Evolutionary conservation across 1,140 invertebrate species (phyloP).

Genomic region (Hylaeus volcanicus): DNA sequence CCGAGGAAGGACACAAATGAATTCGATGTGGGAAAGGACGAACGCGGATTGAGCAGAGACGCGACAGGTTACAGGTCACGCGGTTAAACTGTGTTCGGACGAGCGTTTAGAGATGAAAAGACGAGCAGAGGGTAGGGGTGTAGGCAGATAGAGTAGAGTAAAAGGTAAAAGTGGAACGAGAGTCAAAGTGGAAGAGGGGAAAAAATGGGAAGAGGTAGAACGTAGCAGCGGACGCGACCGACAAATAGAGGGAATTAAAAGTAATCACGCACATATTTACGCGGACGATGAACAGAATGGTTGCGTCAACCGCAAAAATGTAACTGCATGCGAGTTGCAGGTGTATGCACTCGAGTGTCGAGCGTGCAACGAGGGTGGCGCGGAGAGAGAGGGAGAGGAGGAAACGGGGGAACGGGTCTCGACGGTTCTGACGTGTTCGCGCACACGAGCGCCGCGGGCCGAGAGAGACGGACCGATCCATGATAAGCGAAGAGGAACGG

Average conservation of each 20-base stretch:
- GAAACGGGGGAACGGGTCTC: slow-evolving; percentile 2
- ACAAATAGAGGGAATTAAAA: slow-evolving; percentile 76
- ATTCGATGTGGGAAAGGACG: slow-evolving; percentile 30
- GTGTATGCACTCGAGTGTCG: slow-evolving; percentile 45
- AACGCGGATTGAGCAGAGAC: slow-evolving; percentile 53
- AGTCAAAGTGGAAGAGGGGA: neutral
- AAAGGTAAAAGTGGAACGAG: neutral
- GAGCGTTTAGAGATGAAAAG: slow-evolving; percentile 47
- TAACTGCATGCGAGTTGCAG: slow-evolving; percentile 66
- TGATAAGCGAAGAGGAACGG: slow-evolving; percentile 29
- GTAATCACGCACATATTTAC: slow-evolving; percentile 77
- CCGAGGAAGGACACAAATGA: neutral
- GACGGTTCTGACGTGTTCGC: neutral
- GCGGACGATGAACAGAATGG: slow-evolving; percentile 63
- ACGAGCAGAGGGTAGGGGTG: neutral
- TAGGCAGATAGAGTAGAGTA: neutral
- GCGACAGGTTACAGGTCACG: slow-evolving; percentile 59
- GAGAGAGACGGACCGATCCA: slow-evolving; percentile 15
- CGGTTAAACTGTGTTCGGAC: slow-evolving; percentile 70
- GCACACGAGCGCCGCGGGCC: neutral
- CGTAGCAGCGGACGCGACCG: neutral
- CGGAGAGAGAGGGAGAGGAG: neutral
- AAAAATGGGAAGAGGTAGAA: neutral
- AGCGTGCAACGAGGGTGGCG: slow-evolving; percentile 19
- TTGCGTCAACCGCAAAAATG: slow-evolving; percentile 73